Evolutionary conservation across 2,888 invertebrate genomes (phyloP).

Genomic region (Drosophila ustulata): DNA sequence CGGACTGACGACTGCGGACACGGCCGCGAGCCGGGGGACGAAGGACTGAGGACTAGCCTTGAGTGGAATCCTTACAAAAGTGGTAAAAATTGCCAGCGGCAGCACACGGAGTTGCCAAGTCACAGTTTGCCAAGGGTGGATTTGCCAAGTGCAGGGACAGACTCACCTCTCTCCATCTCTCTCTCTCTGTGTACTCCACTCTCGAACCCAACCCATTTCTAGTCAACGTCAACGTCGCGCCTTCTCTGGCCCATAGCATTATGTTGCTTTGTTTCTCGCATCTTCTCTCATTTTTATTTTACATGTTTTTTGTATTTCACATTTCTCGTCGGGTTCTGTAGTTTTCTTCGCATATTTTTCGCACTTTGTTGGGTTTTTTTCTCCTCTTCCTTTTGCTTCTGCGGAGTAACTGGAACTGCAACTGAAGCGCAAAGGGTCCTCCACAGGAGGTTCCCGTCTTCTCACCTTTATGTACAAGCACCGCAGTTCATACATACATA

Average conservation of each 20-base stretch:
- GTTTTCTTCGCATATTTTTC: conserved; percentile 55
- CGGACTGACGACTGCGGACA: conserved; percentile 16
- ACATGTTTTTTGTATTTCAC: conserved; percentile 23
- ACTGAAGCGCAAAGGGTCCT: conserved; percentile 11
- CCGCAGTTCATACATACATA: conserved; percentile 5
- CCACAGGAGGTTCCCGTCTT: conserved; percentile 31
- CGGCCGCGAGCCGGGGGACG: not conserved
- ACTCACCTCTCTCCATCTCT: conserved; percentile 1
- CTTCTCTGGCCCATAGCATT: conserved; percentile 27
- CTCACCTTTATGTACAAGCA: conserved; percentile 30
- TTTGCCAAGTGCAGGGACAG: conserved; percentile 67
- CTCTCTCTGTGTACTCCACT: not conserved
- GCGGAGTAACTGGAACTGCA: conserved; percentile 38
- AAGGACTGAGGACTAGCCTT: conserved; percentile 56
- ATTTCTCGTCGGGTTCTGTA: conserved; percentile 38
- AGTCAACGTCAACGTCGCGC: not conserved
- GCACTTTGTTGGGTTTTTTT: conserved; percentile 56
- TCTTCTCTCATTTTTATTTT: conserved; percentile 34
- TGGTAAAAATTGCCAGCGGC: conserved; percentile 72
- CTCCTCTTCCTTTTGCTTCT: not conserved
- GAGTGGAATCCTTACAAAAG: conserved; percentile 78
- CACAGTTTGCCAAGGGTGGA: conserved; percentile 62
- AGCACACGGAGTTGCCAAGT: conserved; percentile 28
- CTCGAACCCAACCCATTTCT: conserved; percentile 10
- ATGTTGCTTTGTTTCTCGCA: conserved; percentile 62